Evolutionary conservation across 2,797 vertebrate species (phyloP), one percentile per base, ranked within the genome.

Genomic region (Eutrigla gurnardus): DNA sequence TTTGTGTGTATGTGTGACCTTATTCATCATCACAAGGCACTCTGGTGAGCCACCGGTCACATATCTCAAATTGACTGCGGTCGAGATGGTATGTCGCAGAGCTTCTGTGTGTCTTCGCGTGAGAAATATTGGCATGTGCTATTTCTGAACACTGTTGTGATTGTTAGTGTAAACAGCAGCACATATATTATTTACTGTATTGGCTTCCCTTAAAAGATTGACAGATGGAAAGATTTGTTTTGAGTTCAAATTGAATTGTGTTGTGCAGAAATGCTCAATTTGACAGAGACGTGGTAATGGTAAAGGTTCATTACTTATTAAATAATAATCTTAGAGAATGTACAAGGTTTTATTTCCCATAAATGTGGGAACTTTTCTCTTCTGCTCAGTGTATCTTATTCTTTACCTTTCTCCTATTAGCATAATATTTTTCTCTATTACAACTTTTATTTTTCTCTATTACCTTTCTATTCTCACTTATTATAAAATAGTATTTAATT

Each of bases 1-100:
- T 14, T 4, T 43, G 42, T 13, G 12, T 43, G 32, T 60, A 9
- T 40, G 59, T 32, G n/a, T 1, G 62, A 49, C 61, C 61, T 11
- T 50, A 18, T 64, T 66, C 73, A 61, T 80, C 47, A 47, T 45
- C 79, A 78, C 65, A 15, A 18, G 78, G 59, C 54, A 39, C 11
- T 11, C 46, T n/a, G 68, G 37, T 72, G 53, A 42, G 6, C 58
- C 33, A 52, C 57, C 39, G 32, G 14, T 67, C 39, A 54, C 71
- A 53, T 43, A 37, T 39, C 15, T 73, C 8, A 50, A 61, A 72
- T 49, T 65, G 57, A 74, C 72, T 43, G 7, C 68, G 58, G 55
- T 11, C 77, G 83, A 47, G n/a, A n/a, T 11, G 46, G 2, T n/a
- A 0, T 47, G 55, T 75, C 58, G 35, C 37, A 2, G 25, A 43